Percentiles rank a stretch among this genome's conserved stretches.
phyloP scores from a whole-genome alignment of 2,888 invertebrate species.

The Nineta flava region DNA sequence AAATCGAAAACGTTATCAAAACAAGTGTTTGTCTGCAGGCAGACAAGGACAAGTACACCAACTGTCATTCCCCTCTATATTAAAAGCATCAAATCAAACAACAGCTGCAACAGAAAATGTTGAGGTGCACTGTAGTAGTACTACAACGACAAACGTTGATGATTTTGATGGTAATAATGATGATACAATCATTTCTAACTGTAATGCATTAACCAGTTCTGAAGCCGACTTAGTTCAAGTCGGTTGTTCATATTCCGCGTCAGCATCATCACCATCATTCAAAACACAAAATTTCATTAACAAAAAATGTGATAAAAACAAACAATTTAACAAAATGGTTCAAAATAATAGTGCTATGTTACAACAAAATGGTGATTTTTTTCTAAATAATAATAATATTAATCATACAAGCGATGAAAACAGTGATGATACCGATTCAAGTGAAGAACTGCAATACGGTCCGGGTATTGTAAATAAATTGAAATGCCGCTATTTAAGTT shows the following conservation, averaged over 20 bases:
- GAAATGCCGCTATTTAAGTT: constrained; percentile 71
- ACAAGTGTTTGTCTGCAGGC: constrained; percentile 20
- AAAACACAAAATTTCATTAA: too few species aligned
- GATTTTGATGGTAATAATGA: constrained; percentile 16
- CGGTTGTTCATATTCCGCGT: neutral
- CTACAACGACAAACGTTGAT: constrained; percentile 17
- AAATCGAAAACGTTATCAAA: constrained; percentile 45
- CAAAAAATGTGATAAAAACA: neutral
- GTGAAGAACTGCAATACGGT: constrained; percentile 75
- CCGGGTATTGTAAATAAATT: constrained; percentile 82
- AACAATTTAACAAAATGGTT: constrained; percentile 30
- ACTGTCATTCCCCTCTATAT: constrained; percentile 4
- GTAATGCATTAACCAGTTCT: constrained; percentile 15
- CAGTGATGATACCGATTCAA: constrained; percentile 36
- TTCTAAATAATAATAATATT: constrained; percentile 11
- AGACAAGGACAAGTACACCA: constrained; percentile 1
- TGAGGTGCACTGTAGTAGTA: constrained; percentile 21
- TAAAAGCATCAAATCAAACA: constrained; percentile 6
- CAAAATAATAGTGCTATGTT: constrained; percentile 27
- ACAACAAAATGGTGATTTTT: constrained; percentile 12
- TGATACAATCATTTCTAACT: constrained; percentile 11
- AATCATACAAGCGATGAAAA: constrained; percentile 15
- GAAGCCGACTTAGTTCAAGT: neutral
- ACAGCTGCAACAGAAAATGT: constrained; percentile 19
- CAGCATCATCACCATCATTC: too few species aligned